Evolutionary conservation across 2,888 invertebrate species (phyloP), one percentile per base, ranked within the genome.

Genomic region (Drosophila emarginata): DNA sequence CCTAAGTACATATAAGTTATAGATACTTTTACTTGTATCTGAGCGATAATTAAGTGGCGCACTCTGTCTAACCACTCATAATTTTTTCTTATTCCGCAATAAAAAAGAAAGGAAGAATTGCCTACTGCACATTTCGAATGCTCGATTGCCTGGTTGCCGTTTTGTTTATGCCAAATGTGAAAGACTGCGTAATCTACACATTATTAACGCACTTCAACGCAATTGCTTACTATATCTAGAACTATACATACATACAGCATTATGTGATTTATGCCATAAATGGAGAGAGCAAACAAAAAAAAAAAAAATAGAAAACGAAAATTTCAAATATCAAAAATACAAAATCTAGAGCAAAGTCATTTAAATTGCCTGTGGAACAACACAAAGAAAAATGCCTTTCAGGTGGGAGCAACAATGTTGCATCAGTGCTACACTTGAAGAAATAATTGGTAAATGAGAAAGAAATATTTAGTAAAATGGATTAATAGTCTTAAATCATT

Each of bases 21-120:
- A 77, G 74, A 70, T 79, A 79, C 61, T 66, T 64, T 64, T 12
- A 4, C 2, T 2, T 54, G 66, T 65, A 79, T 81, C 79, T 72
- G 64, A 4, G 51, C 51, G 64, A 67, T 87, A 72, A 81, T 72
- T 68, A 65, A 77, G 70, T 71, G 81, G 71, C 77, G 77, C 75
- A 77, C 77, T 74, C 75, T 66, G 78, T 60, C 26, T 62, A 67
- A 65, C 65, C 61, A 66, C 67, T 63, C 82, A 79, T 79, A 71
- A 81, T 66, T 81, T 87, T 62, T 9, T 7, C 53, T 45, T 21
- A 45, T 45, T 45, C 45, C 45, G 40, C 28, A 50, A 58, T 54
- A 26, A 32, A 53, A 53, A 11, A 11, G 28, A 18, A 45, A 45
- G 40, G 40, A 45, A 45, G 2, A 45, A 18, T 9, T 18, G 40